phyloP scores from a whole-genome alignment of 2,797 vertebrate genomes.

The Erpetoichthys calabaricus region DNA sequence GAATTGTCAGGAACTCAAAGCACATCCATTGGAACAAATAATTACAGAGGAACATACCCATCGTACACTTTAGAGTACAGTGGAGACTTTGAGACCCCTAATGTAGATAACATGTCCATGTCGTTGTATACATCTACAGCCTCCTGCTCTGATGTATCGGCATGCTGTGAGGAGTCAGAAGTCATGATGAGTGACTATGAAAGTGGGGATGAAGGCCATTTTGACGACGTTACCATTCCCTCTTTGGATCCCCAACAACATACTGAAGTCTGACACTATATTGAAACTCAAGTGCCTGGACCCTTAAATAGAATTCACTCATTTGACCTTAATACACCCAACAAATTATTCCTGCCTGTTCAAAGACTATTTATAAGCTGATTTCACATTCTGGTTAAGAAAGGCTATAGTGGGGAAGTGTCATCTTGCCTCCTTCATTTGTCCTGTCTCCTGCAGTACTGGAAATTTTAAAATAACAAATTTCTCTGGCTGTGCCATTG shows the following conservation, averaged over 20 bases:
- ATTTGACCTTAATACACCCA: not conserved
- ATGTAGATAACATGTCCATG: conserved; percentile 76
- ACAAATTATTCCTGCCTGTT: conserved; percentile 11
- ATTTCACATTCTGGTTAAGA: conserved; percentile 5
- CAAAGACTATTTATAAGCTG: conserved; percentile 17
- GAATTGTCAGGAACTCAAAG: conserved; percentile 65
- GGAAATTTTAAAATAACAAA: conserved; percentile 19
- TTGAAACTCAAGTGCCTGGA: conserved; percentile 93
- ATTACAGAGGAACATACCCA: conserved; percentile 57
- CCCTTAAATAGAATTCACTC: conserved; percentile 30
- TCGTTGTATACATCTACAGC: conserved; percentile 82
- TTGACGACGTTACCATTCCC: conserved; percentile 66
- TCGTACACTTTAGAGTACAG: conserved; percentile 49
- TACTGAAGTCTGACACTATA: conserved; percentile 91
- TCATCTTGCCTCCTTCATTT: conserved; percentile 11
- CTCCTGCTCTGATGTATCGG: conserved; percentile 94
- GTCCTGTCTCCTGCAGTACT: conserved; percentile 32
- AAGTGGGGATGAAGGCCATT: conserved; percentile 74
- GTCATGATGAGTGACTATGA: conserved; percentile 94
- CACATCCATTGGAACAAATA: conserved; percentile 30
- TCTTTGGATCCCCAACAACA: conserved; percentile 82
- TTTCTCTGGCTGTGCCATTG: conserved; percentile 39
- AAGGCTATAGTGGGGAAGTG: no score
- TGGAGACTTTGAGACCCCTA: conserved; percentile 66
- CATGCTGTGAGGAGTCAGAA: conserved; percentile 91